phyloP scores from a whole-genome alignment of 2,797 vertebrate genomes.

The Crotalus adamanteus region DNA sequence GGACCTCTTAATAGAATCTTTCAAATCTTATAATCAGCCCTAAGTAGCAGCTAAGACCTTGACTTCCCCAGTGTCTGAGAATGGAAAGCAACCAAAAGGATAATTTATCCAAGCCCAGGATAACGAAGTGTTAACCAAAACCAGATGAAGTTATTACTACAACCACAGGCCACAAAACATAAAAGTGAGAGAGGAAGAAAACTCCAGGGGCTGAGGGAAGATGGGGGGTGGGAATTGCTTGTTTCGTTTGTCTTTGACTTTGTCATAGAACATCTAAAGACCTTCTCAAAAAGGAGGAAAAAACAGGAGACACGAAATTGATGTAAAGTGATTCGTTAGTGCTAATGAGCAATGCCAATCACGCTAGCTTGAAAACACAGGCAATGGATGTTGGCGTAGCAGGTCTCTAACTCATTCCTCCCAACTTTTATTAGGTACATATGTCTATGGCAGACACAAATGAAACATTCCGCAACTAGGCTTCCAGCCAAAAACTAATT shows the following conservation, averaged over 20 bases:
- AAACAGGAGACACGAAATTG: constrained; percentile 52
- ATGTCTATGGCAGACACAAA: constrained; percentile 78
- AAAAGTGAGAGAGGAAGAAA: constrained; percentile 50
- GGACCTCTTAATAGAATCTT: constrained; percentile 72
- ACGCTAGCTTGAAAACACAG: constrained; percentile 67
- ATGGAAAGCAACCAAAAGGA: constrained; percentile 68
- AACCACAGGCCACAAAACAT: constrained; percentile 71
- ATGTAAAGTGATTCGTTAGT: constrained; percentile 71
- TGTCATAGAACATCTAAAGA: constrained; percentile 61
- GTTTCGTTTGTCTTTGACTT: constrained; percentile 63
- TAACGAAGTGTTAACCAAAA: constrained; percentile 82
- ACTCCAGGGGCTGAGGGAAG: constrained; percentile 56
- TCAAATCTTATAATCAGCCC: constrained; percentile 74
- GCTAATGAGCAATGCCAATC: constrained; percentile 71
- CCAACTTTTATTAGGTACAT: constrained; percentile 80
- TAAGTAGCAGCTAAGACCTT: constrained; percentile 70
- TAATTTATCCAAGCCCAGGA: constrained; percentile 77
- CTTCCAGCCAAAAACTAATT: constrained; percentile 80
- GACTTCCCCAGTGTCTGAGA: constrained; percentile 68
- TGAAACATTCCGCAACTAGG: constrained; percentile 77
- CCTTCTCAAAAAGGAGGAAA: constrained; percentile 53
- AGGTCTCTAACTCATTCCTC: constrained; percentile 73
- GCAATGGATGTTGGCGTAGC: constrained; percentile 69
- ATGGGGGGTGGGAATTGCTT: constrained; percentile 54
- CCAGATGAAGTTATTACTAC: constrained; percentile 78